These are phyloP conservation scores for Microctenopoma lineatum DNA, from an alignment of 2,797 vertebrate genomes.

Conservation along the genomic window DNA sequence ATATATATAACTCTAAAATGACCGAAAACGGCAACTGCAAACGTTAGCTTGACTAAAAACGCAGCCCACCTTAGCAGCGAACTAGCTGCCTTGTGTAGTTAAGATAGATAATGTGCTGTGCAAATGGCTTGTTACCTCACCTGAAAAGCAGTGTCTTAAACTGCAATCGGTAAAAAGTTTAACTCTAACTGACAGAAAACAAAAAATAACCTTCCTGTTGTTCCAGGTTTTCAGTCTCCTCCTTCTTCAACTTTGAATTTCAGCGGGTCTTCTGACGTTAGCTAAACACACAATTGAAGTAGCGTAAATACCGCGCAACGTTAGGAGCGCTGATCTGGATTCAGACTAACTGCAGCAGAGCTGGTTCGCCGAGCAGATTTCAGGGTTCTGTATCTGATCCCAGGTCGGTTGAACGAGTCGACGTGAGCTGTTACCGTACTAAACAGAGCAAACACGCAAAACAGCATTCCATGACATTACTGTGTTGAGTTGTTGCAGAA, in stretches of 20 bases:
- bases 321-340: not conserved
- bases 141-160: slow-evolving; percentile 26
- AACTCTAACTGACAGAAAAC: slow-evolving; percentile 3
- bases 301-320: not conserved
- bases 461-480: not conserved
- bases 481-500: not conserved
- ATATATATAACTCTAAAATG: no score
- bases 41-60: slow-evolving; percentile 15
- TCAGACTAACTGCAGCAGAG: not conserved
- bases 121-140: slow-evolving; percentile 33
- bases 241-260: slow-evolving; percentile 81
- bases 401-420: not conserved
- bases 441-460: slow-evolving; percentile 2
- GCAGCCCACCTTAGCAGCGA: not conserved
- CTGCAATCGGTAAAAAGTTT: not conserved
- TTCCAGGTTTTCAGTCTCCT: slow-evolving; percentile 28
- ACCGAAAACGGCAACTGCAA: not conserved
- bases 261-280: slow-evolving; percentile 70
- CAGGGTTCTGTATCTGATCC: not conserved
- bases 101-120: not conserved
- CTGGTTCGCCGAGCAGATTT: rapidly evolving
- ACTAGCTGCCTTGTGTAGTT: not conserved
- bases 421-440: slow-evolving; percentile 9
- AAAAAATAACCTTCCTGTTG: slow-evolving; percentile 6
- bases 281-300: not conserved